phyloP scores from a whole-genome alignment of 2,797 vertebrate species.

The Gymnodraco acuticeps region DNA sequence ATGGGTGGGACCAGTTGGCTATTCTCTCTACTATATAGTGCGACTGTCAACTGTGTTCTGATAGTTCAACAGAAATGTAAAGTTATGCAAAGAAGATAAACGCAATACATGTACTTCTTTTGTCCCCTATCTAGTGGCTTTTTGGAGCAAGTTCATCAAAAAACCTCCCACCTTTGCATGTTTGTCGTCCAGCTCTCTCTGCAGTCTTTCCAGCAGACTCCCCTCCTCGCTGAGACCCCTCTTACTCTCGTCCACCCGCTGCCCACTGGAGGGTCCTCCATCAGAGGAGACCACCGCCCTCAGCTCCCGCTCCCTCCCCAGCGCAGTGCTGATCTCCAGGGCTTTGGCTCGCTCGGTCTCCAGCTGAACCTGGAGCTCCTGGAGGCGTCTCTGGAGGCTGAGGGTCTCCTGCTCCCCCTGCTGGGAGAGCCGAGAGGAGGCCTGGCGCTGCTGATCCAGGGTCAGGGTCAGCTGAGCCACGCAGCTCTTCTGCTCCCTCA shows the following conservation, averaged over 20 bases:
- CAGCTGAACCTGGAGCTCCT: conserved; percentile 88
- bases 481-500: conserved; percentile 88
- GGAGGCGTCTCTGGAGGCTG: conserved; percentile 78
- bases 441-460: conserved; percentile 88
- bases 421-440: conserved; percentile 85
- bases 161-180: conserved; percentile 80
- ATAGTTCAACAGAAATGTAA: too few species aligned
- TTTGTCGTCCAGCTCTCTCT: conserved; percentile 91
- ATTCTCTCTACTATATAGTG: too few species aligned
- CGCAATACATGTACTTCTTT: not conserved
- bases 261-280: conserved; percentile 48
- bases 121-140: not conserved
- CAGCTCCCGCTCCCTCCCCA: conserved; percentile 88
- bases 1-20: too few species aligned
- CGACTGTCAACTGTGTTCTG: too few species aligned
- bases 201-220: conserved; percentile 86
- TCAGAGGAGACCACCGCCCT: conserved; percentile 45
- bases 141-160: not conserved
- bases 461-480: conserved; percentile 83
- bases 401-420: conserved; percentile 84
- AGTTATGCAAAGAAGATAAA: too few species aligned
- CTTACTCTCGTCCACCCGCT: conserved; percentile 37
- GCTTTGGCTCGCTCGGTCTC: conserved; percentile 88
- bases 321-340: conserved; percentile 86
- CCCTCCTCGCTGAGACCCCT: conserved; percentile 41